A percentile compares a stretch with the other conserved stretches of the same genome.
Conservation (phyloP, 2,888 invertebrate species). For the Temnothorax unifasciatus region DNA sequence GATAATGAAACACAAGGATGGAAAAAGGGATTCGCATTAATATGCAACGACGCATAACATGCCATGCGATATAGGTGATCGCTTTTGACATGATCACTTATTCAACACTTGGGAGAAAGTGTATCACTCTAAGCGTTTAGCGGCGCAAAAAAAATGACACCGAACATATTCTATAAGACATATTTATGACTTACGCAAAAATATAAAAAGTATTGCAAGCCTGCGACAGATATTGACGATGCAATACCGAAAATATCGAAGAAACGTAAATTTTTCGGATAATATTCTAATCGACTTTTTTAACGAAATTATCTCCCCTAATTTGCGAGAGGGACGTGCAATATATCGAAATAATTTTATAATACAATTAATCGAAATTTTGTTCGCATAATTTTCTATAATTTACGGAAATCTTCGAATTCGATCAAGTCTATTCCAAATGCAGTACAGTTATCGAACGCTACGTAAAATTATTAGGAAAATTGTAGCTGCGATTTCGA, state of each 20-base stretch:
- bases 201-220: constrained; percentile 18
- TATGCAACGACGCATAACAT: constrained; percentile 43
- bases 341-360: constrained; percentile 6
- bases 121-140: constrained; percentile 49
- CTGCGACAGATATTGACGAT: constrained; percentile 25
- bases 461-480: not conserved
- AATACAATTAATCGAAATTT: not conserved
- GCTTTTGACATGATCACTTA: constrained; percentile 64
- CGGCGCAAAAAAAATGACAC: constrained; percentile 7
- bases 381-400: not conserved
- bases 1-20: constrained; percentile 40
- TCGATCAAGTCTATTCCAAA: not conserved
- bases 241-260: constrained; percentile 12
- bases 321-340: not conserved
- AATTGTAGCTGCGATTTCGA: not conserved
- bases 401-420: not conserved
- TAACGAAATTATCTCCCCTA: not conserved
- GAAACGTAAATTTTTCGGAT: constrained; percentile 23
- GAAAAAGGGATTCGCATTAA: constrained; percentile 40
- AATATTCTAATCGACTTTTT: not conserved
- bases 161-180: constrained; percentile 35
- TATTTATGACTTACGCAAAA: constrained; percentile 51
- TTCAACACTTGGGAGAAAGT: constrained; percentile 67
- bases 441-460: not conserved
- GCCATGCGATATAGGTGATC: constrained; percentile 35